phyloP scores from a whole-genome alignment of 2,113 vertebrate species.

The Gymnorhina tibicen region DNA sequence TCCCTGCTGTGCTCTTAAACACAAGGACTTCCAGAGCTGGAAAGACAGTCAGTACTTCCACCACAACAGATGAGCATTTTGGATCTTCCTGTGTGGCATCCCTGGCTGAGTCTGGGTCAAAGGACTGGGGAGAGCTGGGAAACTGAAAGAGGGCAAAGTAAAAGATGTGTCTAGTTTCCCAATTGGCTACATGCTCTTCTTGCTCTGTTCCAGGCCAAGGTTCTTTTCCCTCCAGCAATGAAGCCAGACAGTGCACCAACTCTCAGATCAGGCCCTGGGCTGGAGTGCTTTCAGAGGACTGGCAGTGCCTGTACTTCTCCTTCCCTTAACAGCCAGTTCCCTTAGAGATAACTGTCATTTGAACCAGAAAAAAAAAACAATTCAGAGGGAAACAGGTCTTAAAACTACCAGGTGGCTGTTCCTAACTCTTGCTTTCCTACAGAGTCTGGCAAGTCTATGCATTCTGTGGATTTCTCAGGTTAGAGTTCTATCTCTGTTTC shows the following conservation, averaged over 20 bases:
- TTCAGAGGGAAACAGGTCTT: not conserved
- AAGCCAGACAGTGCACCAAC: not conserved
- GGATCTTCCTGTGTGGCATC: not conserved
- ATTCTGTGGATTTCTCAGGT: not conserved
- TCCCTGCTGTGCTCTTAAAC: not conserved
- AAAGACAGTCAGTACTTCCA: not conserved
- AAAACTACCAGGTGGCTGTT: not conserved
- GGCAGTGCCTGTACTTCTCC: not conserved
- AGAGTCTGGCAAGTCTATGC: not conserved
- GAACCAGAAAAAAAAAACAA: not conserved
- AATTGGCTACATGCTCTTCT: not conserved
- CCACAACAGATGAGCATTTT: not conserved
- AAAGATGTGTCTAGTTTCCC: not conserved
- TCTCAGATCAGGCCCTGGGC: not conserved
- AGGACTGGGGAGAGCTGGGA: not conserved
- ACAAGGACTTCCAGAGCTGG: not conserved
- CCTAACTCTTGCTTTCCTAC: not conserved
- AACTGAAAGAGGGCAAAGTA: not conserved
- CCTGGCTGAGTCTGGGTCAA: not conserved
- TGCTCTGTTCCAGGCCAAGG: not conserved
- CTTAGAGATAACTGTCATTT: not conserved
- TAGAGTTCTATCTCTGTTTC: not conserved
- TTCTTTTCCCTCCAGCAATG: not conserved
- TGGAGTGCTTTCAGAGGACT: not conserved
- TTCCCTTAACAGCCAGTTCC: fast-evolving